Conservation (phyloP, 2,888 invertebrate genomes). For the Eupithecia abbreviata region DNA sequence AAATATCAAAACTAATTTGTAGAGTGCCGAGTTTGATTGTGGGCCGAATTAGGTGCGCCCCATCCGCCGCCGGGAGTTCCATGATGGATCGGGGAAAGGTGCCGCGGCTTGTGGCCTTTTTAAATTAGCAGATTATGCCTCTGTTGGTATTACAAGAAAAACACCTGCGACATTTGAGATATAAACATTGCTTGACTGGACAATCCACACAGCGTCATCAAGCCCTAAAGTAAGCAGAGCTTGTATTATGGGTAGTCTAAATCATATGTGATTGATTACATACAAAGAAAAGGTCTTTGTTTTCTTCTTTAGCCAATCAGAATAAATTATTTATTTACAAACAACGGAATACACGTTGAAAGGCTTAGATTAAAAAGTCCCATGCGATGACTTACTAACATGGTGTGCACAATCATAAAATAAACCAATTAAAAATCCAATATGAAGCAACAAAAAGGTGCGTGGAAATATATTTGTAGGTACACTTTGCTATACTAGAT, state of each 20-base stretch:
- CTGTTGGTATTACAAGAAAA: background rate
- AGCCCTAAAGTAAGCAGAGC: no score
- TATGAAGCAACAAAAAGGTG: background rate
- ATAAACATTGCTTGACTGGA: background rate
- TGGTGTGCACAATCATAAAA: no score
- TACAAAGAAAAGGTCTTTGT: no score
- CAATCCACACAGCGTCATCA: no score
- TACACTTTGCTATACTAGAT: no score
- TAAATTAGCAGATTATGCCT: background rate
- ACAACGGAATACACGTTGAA: background rate
- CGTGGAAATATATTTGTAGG: background rate
- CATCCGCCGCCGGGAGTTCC: conserved; percentile 32
- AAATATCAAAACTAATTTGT: conserved; percentile 82
- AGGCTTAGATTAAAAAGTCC: background rate
- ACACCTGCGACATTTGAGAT: background rate
- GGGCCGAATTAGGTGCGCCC: conserved; percentile 64
- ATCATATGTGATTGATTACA: no score
- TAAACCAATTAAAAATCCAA: background rate
- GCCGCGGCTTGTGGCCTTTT: background rate
- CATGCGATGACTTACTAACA: background rate
- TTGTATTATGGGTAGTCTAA: no score
- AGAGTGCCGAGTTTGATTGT: conserved; percentile 74
- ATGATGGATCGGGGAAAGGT: background rate
- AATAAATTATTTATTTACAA: background rate
- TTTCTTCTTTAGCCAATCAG: no score